Evolutionary conservation across 2,888 invertebrate species (phyloP).

Genomic region (Amiota mariae): DNA sequence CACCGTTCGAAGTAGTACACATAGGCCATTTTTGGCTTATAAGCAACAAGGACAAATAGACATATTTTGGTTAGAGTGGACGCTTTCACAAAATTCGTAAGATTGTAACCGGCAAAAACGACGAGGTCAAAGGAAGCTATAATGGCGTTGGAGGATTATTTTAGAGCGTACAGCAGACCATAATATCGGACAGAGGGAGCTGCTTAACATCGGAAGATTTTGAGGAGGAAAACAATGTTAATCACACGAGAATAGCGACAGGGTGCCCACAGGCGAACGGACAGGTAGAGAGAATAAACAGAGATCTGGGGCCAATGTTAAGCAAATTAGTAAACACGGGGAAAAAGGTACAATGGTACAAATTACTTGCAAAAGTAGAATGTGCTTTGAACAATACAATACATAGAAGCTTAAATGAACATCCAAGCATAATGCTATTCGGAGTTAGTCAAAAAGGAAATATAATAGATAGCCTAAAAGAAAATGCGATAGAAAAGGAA

Average conservation of each 20-base stretch:
- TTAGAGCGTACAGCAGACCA: too few relatives aligned
- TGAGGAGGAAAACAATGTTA: not conserved
- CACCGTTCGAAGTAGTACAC: too few relatives aligned
- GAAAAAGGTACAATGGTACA: not conserved
- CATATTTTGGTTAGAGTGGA: too few relatives aligned
- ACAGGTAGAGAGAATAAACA: not conserved
- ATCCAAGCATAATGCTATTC: not conserved
- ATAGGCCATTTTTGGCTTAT: too few relatives aligned
- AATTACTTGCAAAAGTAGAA: not conserved
- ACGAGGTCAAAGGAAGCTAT: too few relatives aligned
- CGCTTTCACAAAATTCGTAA: too few relatives aligned
- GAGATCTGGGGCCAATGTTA: not conserved
- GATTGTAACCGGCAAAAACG: too few relatives aligned
- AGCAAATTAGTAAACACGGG: too few relatives aligned
- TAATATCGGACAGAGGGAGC: not conserved
- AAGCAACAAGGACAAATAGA: too few relatives aligned
- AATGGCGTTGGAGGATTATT: too few relatives aligned
- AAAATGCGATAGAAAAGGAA: too few relatives aligned
- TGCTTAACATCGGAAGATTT: slow-evolving; percentile 3
- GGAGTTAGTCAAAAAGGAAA: not conserved
- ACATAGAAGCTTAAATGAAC: not conserved
- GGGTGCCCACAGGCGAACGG: slow-evolving; percentile 8
- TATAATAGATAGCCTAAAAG: too few relatives aligned
- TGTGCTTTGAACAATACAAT: not conserved
- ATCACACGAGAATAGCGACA: not conserved